Base-by-base conservation (phyloP, 2,888 invertebrate species). In the Chrysolina americana region DNA sequence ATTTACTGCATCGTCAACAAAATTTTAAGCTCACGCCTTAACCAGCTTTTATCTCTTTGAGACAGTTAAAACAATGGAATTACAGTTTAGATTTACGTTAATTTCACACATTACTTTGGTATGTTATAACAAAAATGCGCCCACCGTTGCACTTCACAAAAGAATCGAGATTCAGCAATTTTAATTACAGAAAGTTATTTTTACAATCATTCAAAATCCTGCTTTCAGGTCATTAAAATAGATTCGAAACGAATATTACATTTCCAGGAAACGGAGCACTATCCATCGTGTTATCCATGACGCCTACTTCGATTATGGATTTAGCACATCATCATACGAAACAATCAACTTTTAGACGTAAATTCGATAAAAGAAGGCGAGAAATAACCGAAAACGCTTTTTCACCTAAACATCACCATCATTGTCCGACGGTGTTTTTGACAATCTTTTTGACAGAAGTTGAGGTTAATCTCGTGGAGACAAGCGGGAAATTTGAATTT, bases 211-310 rank as follows among this genome's bases (percentile, higher is more conserved):
- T 74, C 56, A 65, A 65, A 68, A 74, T 65, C 71, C 73, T 73
- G 64, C 65, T 78, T 78, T 76, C 73, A 76, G 79, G 77, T 79
- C 77, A 75, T 78, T 73, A 68, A 73, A 66, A 66, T 73, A 70
- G 69, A 44, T 56, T 41, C 66, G 64, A 76, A 78, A 73, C 65
- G 64, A 78, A 73, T 73, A 68, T 78, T 78, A 80, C 79, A 75
- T 77, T 80, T 76, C 72, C 76, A 41, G 80, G 79, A 64, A 79
- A 81, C 47, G 79, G 76, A 68, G 80, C 48, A 75, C 78, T 80
- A 77, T 83, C 82, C 83, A 83, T 82, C 68, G 78, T 73, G 64
- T 78, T 80, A 78, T 82, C 82, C 83, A 82, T 82, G 71, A 56
- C 78, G 48, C 65, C 68, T 65, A 17, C 41, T 48, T 74, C 68